These are phyloP conservation scores for Mamestra brassicae DNA, from an alignment of 2,888 invertebrate genomes.

Conservation along the genomic window DNA sequence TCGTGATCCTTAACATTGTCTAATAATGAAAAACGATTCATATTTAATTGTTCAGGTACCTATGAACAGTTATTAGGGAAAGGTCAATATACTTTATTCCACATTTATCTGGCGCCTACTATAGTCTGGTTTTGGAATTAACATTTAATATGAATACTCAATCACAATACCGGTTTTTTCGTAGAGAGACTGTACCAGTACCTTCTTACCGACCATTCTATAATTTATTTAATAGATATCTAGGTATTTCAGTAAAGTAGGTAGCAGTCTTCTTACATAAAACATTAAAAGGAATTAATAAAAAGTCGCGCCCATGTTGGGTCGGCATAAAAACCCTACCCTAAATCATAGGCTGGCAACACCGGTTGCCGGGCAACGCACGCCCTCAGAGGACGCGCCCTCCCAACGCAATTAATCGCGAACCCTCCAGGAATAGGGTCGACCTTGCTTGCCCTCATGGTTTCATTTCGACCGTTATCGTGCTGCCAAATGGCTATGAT, in stretches of 20 bases:
- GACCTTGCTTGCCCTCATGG: constrained; percentile 69
- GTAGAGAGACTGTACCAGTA: neutral
- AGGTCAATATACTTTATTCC: too few species aligned
- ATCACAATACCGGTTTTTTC: neutral
- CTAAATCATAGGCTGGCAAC: constrained; percentile 50
- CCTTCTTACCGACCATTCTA: neutral
- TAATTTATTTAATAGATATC: neutral
- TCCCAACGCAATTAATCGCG: constrained; percentile 74
- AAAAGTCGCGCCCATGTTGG: constrained; percentile 35
- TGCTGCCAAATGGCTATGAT: constrained; percentile 34
- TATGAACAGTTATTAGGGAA: too few species aligned
- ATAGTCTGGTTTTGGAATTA: neutral
- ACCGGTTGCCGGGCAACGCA: constrained; percentile 65
- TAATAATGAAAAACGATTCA: too few species aligned
- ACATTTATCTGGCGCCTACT: too few species aligned
- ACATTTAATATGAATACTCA: neutral
- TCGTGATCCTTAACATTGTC: too few species aligned
- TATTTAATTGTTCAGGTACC: too few species aligned
- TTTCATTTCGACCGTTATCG: constrained; percentile 64
- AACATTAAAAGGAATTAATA: constrained; percentile 38
- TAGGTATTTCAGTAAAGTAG: neutral
- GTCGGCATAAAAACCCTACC: constrained; percentile 35
- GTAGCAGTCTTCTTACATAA: constrained; percentile 4
- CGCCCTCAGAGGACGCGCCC: constrained; percentile 69
- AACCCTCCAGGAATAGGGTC: constrained; percentile 68